A percentile compares a stretch with the other conserved stretches of the same genome.
Conservation (phyloP, 2,113 vertebrate species). For the Tor tambroides region DNA sequence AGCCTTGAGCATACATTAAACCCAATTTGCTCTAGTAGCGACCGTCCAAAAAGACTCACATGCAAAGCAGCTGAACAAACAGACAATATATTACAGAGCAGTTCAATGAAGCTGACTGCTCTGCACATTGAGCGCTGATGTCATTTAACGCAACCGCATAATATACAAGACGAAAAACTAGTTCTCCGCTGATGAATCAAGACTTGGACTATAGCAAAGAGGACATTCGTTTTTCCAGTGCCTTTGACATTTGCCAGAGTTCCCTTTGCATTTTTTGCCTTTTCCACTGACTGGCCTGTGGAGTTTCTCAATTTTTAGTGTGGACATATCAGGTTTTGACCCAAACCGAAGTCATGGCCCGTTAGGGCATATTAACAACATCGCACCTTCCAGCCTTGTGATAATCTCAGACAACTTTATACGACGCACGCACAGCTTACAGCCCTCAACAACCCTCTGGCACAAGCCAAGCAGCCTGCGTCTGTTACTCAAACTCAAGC, state of each 20-base stretch:
- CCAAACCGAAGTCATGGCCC: conserved; percentile 52
- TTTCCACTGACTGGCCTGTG: conserved; percentile 36
- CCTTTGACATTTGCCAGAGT: conserved; percentile 40
- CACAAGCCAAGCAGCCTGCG: not conserved
- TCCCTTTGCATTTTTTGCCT: not conserved
- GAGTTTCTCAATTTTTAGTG: not conserved
- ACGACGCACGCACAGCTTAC: not conserved
- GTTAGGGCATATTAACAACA: conserved; percentile 53
- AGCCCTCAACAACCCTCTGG: conserved; percentile 45
- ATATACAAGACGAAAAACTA: conserved; percentile 11
- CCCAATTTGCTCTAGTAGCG: not conserved
- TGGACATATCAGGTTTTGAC: conserved; percentile 20
- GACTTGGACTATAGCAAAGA: not conserved
- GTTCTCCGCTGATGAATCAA: conserved; percentile 22
- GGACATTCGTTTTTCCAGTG: not conserved
- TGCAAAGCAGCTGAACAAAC: conserved; percentile 52
- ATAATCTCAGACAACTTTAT: conserved; percentile 31
- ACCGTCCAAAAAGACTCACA: not conserved
- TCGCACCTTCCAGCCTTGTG: conserved; percentile 40
- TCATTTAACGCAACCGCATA: conserved; percentile 49
- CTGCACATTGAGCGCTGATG: conserved; percentile 44
- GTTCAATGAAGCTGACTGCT: conserved; percentile 23
- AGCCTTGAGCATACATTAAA: not conserved
- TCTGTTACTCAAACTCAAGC: conserved; percentile 43
- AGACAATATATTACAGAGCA: conserved; percentile 17